Base-by-base conservation (phyloP, 2,113 vertebrate genomes). In the Psilopsiagon aurifrons region DNA sequence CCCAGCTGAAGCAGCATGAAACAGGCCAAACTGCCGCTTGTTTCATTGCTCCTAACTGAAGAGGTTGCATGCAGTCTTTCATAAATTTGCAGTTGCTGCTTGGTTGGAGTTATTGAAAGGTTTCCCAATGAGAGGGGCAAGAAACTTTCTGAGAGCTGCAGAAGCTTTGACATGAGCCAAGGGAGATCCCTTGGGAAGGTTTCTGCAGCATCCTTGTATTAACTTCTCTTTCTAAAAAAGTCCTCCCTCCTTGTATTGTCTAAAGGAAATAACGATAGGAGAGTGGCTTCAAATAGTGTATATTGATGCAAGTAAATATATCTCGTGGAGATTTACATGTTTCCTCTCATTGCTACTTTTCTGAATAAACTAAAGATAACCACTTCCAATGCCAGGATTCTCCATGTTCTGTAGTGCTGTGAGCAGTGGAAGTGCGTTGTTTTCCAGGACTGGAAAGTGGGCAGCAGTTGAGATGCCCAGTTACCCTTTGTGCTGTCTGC, bases 1-100 rank as follows among this genome's bases (percentile, higher is more conserved):
- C 93, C 94, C 94, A 96, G 90, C 94, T 96, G 92, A 95, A 96
- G 93, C 92, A 83, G 71, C 88, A 94, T 96, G 95, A 93, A 97
- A 96, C 76, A 54, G 68, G 93, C 51, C 63, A 60, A n/a, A 64
- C 28, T 25, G 47, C 68, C 68, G 87, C 92, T 95, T 93, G 93
- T 94, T 97, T 97, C 92, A 94, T 94, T 88, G 73, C 80, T 92
- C 82, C 37, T 75, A 55, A 83, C 77, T 69, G n/a, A 89, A 86
- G 66, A 91, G 69, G 41, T 86, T 95, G 88, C 95, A 88, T 96
- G 95, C 88, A 79, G 83, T 82, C 79, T 90, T 86, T 78, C 54
- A 13, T 52, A n/a, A 62, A 59, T 86, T 86, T 82, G 69, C 83
- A 64, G 46, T 75, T 94, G 76, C 47, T 94, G 57, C 47, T 86